Evolutionary conservation across 1,140 invertebrate species (phyloP), one percentile per base, ranked within the genome.

Genomic region (Rhyacophila brunnea): DNA sequence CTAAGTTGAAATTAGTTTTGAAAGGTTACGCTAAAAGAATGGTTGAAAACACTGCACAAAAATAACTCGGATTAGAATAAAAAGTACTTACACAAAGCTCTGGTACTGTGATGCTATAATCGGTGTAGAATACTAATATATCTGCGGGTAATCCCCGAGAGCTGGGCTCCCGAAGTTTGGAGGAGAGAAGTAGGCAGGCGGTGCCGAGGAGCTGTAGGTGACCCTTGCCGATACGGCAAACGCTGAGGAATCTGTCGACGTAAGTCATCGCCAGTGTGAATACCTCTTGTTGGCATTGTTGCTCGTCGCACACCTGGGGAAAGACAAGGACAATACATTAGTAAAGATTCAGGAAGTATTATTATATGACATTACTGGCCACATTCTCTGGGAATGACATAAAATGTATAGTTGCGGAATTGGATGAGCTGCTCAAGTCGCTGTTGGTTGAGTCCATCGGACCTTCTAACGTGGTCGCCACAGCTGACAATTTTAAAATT

Each of bases 241-340:
- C 84, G 65, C 86, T 89, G 64, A 98, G 79, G 81, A 96, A 95
- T 70, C 95, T 84, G 79, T 98, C 93, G 80, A 98, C 76, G 76
- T 93, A 95, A 71, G 93, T 95, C 72, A 95, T 87, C 17, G 94
- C 90, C 67, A 96, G 77, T 4, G 89, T 84, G 71, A 96, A 96
- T 14, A 97, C 92, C 70, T 94, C 92, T 67, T 95, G 92, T 75
- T 95, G 91, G 67, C 91, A 92, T 60, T 86, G 86, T 68, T 93
- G 88, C 69, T 95, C 92, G 71, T 94, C 92, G 76, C 92, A 96
- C 57, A 97, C 91, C 94, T 95, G 81, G 58, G 75, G 80, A 38
- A 71, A 66, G 23, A 28, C 23, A 28, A 28, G 9, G 9, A 28
- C 9, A 28, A 28, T 5, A 28, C 23, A 28, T n/a, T n/a, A n/a